Percentiles rank a stretch among this genome's conserved stretches.
Conservation (phyloP, 2,888 invertebrate genomes). For the Yponomeuta evonymella region DNA sequence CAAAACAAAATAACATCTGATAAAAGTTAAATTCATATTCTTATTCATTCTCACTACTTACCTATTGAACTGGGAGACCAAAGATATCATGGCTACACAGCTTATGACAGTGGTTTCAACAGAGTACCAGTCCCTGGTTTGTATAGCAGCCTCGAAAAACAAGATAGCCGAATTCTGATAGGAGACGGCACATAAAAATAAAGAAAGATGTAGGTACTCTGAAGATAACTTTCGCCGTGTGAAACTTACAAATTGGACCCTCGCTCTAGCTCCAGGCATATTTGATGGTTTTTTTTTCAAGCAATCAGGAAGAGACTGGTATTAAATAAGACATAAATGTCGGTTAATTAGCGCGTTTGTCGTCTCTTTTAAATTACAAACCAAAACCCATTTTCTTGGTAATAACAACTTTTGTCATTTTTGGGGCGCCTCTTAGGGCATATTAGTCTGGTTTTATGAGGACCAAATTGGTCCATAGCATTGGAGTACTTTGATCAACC, state of each 20-base stretch:
- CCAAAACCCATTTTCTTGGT: not conserved
- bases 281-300: slow-evolving; percentile 40
- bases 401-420: slow-evolving; percentile 5
- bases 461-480: not conserved
- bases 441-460: not conserved
- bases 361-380: not conserved
- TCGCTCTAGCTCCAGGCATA: slow-evolving; percentile 52
- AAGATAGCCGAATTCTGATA: too few relatives aligned
- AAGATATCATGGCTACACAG: too few relatives aligned
- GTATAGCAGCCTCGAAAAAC: too few relatives aligned
- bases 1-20: too few relatives aligned
- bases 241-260: slow-evolving; percentile 16
- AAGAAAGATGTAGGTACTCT: not conserved
- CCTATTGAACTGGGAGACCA: too few relatives aligned
- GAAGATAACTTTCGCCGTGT: not conserved
- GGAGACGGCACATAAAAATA: too few relatives aligned
- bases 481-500: not conserved
- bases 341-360: slow-evolving; percentile 19
- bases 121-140: too few relatives aligned
- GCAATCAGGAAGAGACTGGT: slow-evolving; percentile 34
- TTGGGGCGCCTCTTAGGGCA: not conserved
- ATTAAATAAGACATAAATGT: slow-evolving; percentile 36
- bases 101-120: too few relatives aligned
- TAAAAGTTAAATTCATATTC: too few relatives aligned
- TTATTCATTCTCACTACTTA: too few relatives aligned